Evolutionary conservation across 2,888 invertebrate species (phyloP), one percentile per base, ranked within the genome.

Genomic region (Cephus pulcher): DNA sequence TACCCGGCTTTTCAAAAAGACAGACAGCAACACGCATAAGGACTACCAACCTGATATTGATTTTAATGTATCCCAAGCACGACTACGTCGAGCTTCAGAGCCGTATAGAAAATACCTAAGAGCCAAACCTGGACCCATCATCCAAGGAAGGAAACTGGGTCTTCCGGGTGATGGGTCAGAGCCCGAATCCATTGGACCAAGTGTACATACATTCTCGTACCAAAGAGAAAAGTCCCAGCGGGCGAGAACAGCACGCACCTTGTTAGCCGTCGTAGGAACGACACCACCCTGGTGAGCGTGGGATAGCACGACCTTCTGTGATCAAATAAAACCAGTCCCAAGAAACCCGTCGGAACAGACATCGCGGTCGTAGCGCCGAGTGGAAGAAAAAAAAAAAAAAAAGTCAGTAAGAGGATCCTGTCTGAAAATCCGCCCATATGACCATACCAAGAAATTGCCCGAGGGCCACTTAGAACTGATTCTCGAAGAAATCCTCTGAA

Each of bases 231-330:
- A 56, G 56, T 23, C 71, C 4, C 71, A 71, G 71, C 33, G 33
- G 77, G 77, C 69, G 77, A 77, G 76, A 76, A 56, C 77, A 69
- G 35, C 34, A 32, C 30, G 74, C 56, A 77, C 56, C 77, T 77
- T 77, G 77, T 77, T 77, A 77, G 74, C 69, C 74, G 40, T 69
- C 34, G 34, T 32, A 74, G 69, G 74, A 74, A 81, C 81, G 83
- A 82, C 80, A 82, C 78, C 79, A 79, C 75, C 76, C 81, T 23
- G 32, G 71, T 78, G 79, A 81, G 83, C 84, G 84, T 84, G 84
- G 83, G 83, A 84, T 84, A 84, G 81, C 79, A 81, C 82, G 83
- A 83, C 83, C 83, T 83, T 82, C 83, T 56, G 82, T 82, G 83
- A 84, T 83, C 81, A 83, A 82, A 83, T 82, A 84, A 83, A 82